Percentiles rank a stretch among this genome's conserved stretches.
phyloP scores from a whole-genome alignment of 2,797 vertebrate species.

The Toxotes lorentzi region DNA sequence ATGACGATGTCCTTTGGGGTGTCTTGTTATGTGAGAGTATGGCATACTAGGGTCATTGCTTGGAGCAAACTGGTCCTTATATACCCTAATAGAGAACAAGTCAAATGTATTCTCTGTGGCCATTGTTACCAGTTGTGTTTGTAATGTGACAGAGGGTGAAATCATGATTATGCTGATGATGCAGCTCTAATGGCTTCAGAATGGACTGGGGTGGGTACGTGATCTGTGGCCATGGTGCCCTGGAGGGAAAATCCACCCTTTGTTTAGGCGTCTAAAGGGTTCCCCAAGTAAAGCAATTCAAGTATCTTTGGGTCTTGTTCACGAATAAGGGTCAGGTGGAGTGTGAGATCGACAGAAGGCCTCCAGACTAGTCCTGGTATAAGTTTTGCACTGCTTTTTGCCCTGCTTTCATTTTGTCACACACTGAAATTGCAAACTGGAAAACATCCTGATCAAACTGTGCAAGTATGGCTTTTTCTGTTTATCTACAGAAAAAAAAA shows the following conservation, averaged over 20 bases:
- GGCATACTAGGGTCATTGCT: background rate
- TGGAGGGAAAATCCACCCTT: background rate
- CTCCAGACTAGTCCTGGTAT: background rate
- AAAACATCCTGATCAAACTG: constrained; percentile 15
- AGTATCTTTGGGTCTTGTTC: too few species aligned
- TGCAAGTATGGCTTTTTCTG: background rate
- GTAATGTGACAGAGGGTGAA: background rate
- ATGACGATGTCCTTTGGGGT: background rate
- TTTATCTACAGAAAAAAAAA: background rate
- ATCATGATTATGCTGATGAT: background rate
- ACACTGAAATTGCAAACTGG: background rate
- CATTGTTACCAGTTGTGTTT: background rate
- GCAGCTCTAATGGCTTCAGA: background rate
- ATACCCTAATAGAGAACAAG: background rate
- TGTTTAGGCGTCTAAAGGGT: background rate
- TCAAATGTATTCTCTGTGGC: background rate
- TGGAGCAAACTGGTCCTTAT: background rate
- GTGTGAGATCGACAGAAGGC: too few species aligned
- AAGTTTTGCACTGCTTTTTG: background rate
- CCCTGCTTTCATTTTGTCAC: background rate
- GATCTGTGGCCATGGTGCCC: background rate
- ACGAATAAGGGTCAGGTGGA: too few species aligned
- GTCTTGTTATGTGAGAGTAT: background rate
- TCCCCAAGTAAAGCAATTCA: background rate
- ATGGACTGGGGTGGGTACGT: background rate